These are phyloP conservation scores for Xenopus petersii DNA, from an alignment of 2,797 vertebrate genomes.

Conservation along the genomic window DNA sequence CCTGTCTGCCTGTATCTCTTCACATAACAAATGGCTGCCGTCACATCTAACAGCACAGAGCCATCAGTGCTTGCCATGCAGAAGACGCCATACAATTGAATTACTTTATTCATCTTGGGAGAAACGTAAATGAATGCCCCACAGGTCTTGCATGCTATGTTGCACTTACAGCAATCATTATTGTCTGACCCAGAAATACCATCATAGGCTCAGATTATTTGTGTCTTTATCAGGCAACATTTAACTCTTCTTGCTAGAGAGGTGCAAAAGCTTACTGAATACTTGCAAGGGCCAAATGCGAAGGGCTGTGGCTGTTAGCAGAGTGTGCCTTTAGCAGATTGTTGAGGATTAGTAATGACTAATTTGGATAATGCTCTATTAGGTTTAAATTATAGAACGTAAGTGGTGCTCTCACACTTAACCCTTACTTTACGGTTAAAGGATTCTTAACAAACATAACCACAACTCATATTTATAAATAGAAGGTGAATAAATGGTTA, in stretches of 20 bases:
- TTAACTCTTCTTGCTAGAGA: background rate
- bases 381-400: too few species aligned
- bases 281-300: too few species aligned
- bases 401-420: too few species aligned
- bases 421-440: too few species aligned
- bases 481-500: too few species aligned
- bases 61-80: background rate
- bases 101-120: conserved; percentile 7
- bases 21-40: background rate
- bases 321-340: too few species aligned
- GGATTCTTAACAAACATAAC: too few species aligned
- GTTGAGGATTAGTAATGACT: too few species aligned
- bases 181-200: background rate
- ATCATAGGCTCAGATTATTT: background rate
- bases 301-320: too few species aligned
- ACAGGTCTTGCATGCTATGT: background rate
- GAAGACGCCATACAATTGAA: conserved; percentile 5
- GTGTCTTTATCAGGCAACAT: background rate
- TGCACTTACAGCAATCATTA: background rate
- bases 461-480: too few species aligned
- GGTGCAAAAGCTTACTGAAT: background rate
- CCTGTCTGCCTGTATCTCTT: conserved; percentile 28
- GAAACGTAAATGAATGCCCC: background rate
- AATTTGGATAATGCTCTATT: too few species aligned
- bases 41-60: conserved; percentile 19